Conservation (phyloP, 2,113 vertebrate species). For the Eclectus roratus region DNA sequence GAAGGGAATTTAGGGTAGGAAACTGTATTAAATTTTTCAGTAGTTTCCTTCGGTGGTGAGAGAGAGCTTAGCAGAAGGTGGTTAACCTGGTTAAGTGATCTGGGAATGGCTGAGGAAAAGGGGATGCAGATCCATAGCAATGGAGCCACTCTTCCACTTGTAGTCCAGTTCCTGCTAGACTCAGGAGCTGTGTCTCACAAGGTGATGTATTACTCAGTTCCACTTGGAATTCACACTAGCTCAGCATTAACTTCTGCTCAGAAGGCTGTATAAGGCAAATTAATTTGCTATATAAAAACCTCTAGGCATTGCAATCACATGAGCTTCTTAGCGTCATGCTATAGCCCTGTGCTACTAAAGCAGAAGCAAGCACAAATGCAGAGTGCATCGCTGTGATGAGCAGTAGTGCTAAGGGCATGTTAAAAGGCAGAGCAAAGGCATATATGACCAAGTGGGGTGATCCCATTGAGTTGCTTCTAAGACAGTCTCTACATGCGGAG, state of each 20-base stretch:
- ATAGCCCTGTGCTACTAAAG: fast-evolving
- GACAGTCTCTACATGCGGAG: background rate
- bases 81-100: background rate
- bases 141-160: background rate
- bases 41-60: background rate
- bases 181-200: background rate
- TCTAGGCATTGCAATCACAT: background rate
- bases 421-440: background rate
- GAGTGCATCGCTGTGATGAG: background rate
- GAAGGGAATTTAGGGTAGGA: background rate
- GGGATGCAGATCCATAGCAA: background rate
- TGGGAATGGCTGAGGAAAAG: background rate
- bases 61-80: background rate
- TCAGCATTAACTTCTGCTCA: background rate
- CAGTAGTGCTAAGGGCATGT: background rate
- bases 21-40: background rate
- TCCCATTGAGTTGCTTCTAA: background rate
- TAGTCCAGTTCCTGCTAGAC: background rate
- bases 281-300: background rate
- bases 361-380: background rate
- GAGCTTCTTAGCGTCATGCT: background rate
- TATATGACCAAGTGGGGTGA: background rate
- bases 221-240: background rate
- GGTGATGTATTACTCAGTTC: background rate
- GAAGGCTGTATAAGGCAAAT: background rate